Percentiles rank a stretch among this genome's conserved stretches.
Evolutionary conservation across 2,113 vertebrate species (phyloP).

Genomic region (Labeo rohita): DNA sequence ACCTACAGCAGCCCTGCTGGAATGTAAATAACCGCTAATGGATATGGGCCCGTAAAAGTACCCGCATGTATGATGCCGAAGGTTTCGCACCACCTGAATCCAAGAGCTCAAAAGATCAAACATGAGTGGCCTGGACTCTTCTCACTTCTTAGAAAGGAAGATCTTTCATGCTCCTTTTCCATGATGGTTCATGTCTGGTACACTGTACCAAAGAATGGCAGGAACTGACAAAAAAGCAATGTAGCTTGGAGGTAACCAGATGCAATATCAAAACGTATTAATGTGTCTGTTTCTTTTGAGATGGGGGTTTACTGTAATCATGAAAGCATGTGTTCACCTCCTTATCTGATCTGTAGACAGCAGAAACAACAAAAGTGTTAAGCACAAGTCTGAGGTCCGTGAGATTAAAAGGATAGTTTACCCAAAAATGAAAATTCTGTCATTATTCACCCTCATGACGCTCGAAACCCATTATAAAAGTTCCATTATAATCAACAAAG

Average conservation of each 20-base stretch:
- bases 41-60: conserved; percentile 69
- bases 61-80: conserved; percentile 69
- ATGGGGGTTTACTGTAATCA: conserved; percentile 50
- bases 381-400: background rate
- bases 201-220: conserved; percentile 60
- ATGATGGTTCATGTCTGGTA: conserved; percentile 62
- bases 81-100: conserved; percentile 71
- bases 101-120: conserved; percentile 69
- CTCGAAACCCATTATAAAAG: too few relatives aligned
- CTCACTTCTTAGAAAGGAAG: conserved; percentile 59
- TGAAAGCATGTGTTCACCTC: conserved; percentile 10
- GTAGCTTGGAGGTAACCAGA: conserved; percentile 60
- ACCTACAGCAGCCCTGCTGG: conserved; percentile 52
- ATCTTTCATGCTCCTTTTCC: conserved; percentile 60
- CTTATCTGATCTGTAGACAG: background rate
- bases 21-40: conserved; percentile 73
- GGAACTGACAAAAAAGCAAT: conserved; percentile 47
- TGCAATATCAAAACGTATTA: conserved; percentile 44
- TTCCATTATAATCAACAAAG: too few relatives aligned
- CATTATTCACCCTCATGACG: too few relatives aligned
- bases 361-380: background rate
- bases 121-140: conserved; percentile 67
- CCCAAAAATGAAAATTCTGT: too few relatives aligned
- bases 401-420: background rate
- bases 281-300: conserved; percentile 46